Evolutionary conservation across 2,888 invertebrate species (phyloP), one percentile per base, ranked within the genome.

Genomic region (Thereva nobilitata): DNA sequence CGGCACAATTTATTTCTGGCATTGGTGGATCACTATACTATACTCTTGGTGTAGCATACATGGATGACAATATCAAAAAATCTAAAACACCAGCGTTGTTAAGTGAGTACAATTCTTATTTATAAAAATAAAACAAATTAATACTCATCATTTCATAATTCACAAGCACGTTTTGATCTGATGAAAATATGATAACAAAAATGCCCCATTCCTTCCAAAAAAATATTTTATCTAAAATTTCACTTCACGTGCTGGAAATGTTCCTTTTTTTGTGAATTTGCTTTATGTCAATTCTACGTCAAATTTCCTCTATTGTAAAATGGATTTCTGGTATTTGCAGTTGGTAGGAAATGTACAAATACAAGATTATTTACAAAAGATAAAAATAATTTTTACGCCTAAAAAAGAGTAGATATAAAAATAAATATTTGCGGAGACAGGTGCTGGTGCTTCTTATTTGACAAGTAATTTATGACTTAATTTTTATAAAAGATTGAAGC

Each of bases 1-100:
- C 85, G 5, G 89, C 89, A 0, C 89, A 89, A 76, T 84, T 89
- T 66, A 85, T 90, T 50, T 87, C 88, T 2, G 89, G 89, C 1
- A 85, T 89, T 49, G 89, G 89, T 34, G 88, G 87, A 42, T 86
- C 87, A 1, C 79, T 89, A 0, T 89, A 87, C 75, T 88, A 87
- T 73, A 87, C 88, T 0, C 81, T 90, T 9, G 89, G 89, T 3
- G 85, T 88, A 0, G 85, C 89, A 1, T 90, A 90, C 75, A 87
- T 90, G 87, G 90, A 90, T 75, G 90, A 90, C 74, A 90, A 89
- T 74, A 87, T 88, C n/a, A 86, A 88, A 73, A 87, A 87, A 75
- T 87, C 88, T 4, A 88, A 88, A 75, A 88, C 89, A 1, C 89
- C 89, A n/a, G 86, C 86, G 2, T 78, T 89, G 47, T 83, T 89